Evolutionary conservation across 2,797 vertebrate genomes (phyloP).

Genomic region (Chromis chromis): DNA sequence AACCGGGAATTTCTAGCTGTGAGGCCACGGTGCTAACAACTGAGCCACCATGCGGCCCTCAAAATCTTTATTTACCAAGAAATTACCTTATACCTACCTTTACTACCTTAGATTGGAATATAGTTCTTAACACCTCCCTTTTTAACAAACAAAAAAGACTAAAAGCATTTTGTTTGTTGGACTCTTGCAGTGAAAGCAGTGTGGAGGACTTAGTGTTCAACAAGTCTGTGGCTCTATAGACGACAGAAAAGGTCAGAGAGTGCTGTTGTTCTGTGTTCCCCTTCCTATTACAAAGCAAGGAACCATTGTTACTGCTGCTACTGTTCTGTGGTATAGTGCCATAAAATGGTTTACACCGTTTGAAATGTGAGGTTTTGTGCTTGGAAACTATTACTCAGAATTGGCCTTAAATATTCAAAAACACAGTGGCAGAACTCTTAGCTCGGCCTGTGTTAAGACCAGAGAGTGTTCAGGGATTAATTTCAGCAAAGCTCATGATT

Average conservation of each 20-base stretch:
- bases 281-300: not conserved
- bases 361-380: not conserved
- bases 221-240: not conserved
- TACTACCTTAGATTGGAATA: no score
- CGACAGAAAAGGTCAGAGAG: no score
- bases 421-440: not conserved
- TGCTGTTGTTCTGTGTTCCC: not conserved
- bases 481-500: conserved; percentile 9
- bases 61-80: no score
- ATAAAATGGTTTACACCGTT: not conserved
- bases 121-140: no score
- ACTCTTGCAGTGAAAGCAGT: no score
- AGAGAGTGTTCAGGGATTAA: not conserved
- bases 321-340: not conserved
- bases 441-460: not conserved
- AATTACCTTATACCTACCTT: no score
- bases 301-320: no score
- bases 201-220: not conserved
- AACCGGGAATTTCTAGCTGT: no score
- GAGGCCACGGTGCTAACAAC: no score
- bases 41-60: no score
- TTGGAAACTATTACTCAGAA: not conserved
- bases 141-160: no score
- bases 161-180: no score
- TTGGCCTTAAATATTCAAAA: not conserved